These are phyloP conservation scores for Trypoxylon attenuatum DNA, from an alignment of 2,888 invertebrate genomes.

Conservation along the genomic window DNA sequence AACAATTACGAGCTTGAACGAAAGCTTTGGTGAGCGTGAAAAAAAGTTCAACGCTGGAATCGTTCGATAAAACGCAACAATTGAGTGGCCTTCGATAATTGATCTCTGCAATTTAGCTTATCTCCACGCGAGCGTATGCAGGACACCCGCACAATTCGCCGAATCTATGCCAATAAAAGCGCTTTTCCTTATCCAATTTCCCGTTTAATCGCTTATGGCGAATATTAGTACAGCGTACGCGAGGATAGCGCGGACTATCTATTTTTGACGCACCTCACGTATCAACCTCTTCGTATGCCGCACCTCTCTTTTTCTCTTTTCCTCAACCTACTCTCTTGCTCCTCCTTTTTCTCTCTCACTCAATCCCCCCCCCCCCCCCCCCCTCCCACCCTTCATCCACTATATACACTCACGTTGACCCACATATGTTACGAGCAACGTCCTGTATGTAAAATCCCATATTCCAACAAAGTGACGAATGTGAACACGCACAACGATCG, in stretches of 20 bases:
- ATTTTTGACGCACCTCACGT: conserved; percentile 39
- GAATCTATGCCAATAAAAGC: too few species aligned
- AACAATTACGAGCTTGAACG: too few species aligned
- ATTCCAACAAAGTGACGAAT: conserved; percentile 40
- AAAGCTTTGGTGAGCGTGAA: too few species aligned
- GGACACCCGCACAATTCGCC: too few species aligned
- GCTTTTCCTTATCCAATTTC: too few species aligned
- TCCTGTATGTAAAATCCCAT: conserved; percentile 43
- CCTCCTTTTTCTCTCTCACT: not conserved
- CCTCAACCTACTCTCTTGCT: not conserved
- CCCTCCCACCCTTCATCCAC: not conserved
- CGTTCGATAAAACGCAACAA: conserved; percentile 12
- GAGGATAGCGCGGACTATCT: conserved; percentile 29
- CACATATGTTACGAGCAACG: conserved; percentile 36
- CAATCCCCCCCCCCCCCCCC: not conserved
- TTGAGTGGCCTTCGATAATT: conserved; percentile 1
- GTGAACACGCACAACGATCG: not conserved
- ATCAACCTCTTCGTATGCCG: conserved; percentile 26
- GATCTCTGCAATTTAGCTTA: not conserved
- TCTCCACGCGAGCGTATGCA: not conserved
- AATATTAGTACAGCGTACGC: too few species aligned
- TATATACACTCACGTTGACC: conserved; percentile 39
- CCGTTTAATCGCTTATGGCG: too few species aligned
- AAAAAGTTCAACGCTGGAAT: not conserved
- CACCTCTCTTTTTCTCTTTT: too few species aligned